Percentiles rank a stretch among this genome's conserved stretches.
Evolutionary conservation across 2,113 vertebrate genomes (phyloP).

Genomic region (Scomber japonicus): DNA sequence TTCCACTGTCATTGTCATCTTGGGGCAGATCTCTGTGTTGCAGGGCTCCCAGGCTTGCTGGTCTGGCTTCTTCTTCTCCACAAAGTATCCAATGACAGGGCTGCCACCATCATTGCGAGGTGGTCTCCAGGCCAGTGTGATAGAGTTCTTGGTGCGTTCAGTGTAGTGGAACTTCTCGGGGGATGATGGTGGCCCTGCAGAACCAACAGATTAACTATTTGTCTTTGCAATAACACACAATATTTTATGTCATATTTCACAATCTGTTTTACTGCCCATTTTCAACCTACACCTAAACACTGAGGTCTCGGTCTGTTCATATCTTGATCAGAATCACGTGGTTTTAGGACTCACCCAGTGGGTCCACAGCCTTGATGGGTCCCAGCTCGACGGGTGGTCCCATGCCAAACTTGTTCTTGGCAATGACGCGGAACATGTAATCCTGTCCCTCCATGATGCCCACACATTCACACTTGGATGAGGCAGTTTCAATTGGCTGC

Average conservation of each 20-base stretch:
- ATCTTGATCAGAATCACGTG: not conserved
- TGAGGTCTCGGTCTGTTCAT: not conserved
- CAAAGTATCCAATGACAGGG: conserved; percentile 93
- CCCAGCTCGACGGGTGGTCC: conserved; percentile 92
- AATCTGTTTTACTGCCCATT: not conserved
- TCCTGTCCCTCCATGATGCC: conserved; percentile 95
- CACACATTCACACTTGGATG: conserved; percentile 97
- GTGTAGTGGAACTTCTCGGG: conserved; percentile 97
- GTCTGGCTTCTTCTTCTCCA: conserved; percentile 96
- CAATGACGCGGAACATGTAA: conserved; percentile 94
- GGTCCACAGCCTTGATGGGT: conserved; percentile 94
- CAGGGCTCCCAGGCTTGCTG: conserved; percentile 91
- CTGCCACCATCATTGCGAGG: conserved; percentile 96
- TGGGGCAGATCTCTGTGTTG: conserved; percentile 89
- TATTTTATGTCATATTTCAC: no score
- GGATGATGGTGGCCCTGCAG: conserved; percentile 91
- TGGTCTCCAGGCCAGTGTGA: conserved; percentile 94
- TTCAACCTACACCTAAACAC: not conserved
- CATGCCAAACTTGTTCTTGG: conserved; percentile 96
- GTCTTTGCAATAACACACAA: not conserved
- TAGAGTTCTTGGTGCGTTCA: conserved; percentile 93
- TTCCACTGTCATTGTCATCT: conserved; percentile 90
- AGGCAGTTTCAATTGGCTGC: conserved; percentile 91
- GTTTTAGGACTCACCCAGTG: conserved; percentile 86
- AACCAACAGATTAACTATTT: not conserved